These are phyloP conservation scores for Florisuga fusca DNA, from an alignment of 2,797 vertebrate genomes.

Conservation along the genomic window DNA sequence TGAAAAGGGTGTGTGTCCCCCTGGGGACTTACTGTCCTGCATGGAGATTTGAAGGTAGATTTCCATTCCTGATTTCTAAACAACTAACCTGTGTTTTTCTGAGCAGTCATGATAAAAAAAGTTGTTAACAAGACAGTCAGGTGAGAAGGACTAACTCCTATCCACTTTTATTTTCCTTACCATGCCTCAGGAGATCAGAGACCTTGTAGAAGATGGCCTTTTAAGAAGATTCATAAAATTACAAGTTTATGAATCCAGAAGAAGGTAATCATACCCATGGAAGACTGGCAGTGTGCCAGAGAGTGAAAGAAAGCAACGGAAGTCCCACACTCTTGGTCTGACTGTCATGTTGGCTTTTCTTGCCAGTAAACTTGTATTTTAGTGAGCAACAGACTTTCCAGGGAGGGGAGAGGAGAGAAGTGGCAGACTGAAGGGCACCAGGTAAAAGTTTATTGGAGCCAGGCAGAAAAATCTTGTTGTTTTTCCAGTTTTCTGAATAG, in stretches of 20 bases:
- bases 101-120: neutral
- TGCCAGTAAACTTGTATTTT: neutral
- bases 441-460: conserved; percentile 75
- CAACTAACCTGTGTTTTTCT: neutral
- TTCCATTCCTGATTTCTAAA: neutral
- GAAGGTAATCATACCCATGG: neutral
- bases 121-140: neutral
- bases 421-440: conserved; percentile 82
- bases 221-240: neutral
- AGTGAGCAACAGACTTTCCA: conserved; percentile 21
- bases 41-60: neutral
- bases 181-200: neutral
- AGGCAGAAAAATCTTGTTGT: conserved; percentile 65
- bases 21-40: accelerated
- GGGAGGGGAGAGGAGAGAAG: neutral
- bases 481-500: conserved; percentile 70
- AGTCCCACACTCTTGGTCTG: neutral
- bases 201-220: neutral
- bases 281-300: neutral
- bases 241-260: neutral
- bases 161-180: neutral
- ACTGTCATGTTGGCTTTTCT: conserved; percentile 3
- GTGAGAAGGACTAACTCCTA: neutral
- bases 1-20: neutral
- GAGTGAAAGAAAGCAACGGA: neutral